These are phyloP conservation scores for Potorous gilbertii DNA, from an alignment of 2,797 vertebrate genomes.

Conservation along the genomic window DNA sequence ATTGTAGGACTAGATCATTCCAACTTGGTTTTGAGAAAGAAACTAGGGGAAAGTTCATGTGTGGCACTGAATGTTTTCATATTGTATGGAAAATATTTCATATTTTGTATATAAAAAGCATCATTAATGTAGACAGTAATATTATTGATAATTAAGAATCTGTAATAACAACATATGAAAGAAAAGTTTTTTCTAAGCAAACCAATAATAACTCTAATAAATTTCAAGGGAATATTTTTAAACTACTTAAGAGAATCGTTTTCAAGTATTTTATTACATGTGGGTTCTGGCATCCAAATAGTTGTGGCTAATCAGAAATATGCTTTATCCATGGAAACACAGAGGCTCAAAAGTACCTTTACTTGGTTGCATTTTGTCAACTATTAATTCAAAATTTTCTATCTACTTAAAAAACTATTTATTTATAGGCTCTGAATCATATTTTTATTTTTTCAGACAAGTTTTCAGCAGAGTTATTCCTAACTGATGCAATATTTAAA, in stretches of 20 bases:
- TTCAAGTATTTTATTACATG: not conserved
- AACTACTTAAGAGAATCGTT: not conserved
- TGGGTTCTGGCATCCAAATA: slow-evolving; percentile 24
- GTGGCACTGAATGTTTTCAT: not conserved
- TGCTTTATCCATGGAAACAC: not conserved
- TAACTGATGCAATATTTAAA: not conserved
- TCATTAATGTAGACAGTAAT: not conserved
- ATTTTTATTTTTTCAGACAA: slow-evolving; percentile 24
- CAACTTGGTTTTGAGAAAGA: not conserved
- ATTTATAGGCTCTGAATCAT: not conserved
- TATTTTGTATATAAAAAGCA: not conserved
- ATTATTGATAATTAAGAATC: not conserved
- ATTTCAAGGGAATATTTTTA: not conserved
- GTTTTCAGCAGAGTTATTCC: not conserved
- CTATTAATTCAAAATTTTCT: not conserved
- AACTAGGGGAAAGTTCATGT: not conserved
- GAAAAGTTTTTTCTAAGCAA: slow-evolving; percentile 19
- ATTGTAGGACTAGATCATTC: not conserved
- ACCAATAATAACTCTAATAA: not conserved
- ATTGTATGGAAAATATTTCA: not conserved
- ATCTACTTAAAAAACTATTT: not conserved
- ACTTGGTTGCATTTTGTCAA: not conserved
- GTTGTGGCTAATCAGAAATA: slow-evolving; percentile 11
- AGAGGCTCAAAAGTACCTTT: not conserved
- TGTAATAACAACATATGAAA: not conserved